Conservation (phyloP, 2,888 invertebrate species). For the Micropterix aruncella region DNA sequence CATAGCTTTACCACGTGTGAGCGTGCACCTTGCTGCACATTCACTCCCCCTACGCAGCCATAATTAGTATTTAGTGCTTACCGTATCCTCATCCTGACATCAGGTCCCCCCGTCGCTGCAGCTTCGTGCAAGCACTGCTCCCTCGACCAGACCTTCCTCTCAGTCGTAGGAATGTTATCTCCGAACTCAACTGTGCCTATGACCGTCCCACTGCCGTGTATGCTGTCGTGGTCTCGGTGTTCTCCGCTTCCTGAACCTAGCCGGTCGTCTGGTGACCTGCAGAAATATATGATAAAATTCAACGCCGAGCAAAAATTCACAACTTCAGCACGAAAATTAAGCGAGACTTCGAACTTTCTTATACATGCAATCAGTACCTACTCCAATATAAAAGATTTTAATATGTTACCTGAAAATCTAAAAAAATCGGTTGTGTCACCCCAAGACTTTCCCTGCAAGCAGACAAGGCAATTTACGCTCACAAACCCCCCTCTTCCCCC, state of each 20-base stretch:
- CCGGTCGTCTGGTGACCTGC: conserved; percentile 17
- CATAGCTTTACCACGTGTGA: too few species aligned
- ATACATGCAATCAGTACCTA: too few species aligned
- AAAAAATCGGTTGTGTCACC: too few species aligned
- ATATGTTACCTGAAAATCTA: too few species aligned
- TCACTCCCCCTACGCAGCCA: too few species aligned
- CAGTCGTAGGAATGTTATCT: conserved; percentile 17
- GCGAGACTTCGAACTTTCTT: too few species aligned
- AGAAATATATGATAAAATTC: neutral
- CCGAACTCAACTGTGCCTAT: conserved; percentile 3
- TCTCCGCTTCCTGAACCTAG: conserved; percentile 13
- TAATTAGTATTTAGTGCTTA: conserved; percentile 14
- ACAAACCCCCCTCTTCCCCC: too few species aligned
- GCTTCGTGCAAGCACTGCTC: conserved; percentile 63
- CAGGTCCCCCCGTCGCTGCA: conserved; percentile 55
- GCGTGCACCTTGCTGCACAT: neutral
- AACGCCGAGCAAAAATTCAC: neutral
- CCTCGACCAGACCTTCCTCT: conserved; percentile 52
- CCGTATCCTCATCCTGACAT: conserved; percentile 27
- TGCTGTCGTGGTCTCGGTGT: conserved; percentile 12
- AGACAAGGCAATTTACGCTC: too few species aligned
- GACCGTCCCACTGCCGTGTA: conserved; percentile 6
- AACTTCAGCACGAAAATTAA: neutral
- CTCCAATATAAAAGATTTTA: too few species aligned
- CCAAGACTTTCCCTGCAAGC: too few species aligned